A percentile compares a stretch with the other conserved stretches of the same genome.
These are phyloP conservation scores for Trididemnum clinides DNA, from an alignment of 23 tunicate species.

Conservation along the genomic window DNA sequence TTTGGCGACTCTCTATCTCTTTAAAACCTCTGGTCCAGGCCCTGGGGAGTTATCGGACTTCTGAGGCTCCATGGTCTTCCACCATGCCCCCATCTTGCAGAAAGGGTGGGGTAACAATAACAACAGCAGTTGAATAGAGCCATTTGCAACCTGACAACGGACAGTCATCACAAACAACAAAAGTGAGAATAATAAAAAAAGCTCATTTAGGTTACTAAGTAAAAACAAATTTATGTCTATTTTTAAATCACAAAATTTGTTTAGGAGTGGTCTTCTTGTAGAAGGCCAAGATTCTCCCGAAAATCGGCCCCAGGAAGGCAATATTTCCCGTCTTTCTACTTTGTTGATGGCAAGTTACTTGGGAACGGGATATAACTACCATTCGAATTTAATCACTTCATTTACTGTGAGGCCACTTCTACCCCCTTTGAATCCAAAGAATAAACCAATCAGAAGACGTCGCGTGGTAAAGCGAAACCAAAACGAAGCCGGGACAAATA, in stretches of 20 bases:
- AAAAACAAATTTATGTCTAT: no score
- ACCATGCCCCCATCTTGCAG: neutral
- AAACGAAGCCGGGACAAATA: neutral
- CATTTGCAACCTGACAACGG: no score
- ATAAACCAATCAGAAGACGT: neutral
- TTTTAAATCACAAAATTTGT: neutral
- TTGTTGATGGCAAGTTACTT: constrained; percentile 62
- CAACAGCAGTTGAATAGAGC: neutral
- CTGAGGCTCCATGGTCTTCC: neutral
- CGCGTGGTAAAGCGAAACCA: neutral
- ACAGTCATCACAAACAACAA: no score
- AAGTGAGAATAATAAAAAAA: no score
- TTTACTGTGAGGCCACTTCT: constrained; percentile 47
- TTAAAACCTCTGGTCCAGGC: no score
- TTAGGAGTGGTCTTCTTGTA: constrained; percentile 17
- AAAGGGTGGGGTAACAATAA: neutral
- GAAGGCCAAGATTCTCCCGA: neutral
- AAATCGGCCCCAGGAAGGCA: constrained; percentile 18
- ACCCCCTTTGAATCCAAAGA: constrained; percentile 38
- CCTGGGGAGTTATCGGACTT: no score
- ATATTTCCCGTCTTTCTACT: constrained; percentile 44
- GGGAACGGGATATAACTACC: constrained; percentile 33
- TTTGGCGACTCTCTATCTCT: no score
- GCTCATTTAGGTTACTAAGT: no score
- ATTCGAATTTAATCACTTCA: constrained; percentile 49